phyloP scores from a whole-genome alignment of 30 jellyfish, hydroid and myxozoan genomes.

The Nemopilema nomurai region DNA sequence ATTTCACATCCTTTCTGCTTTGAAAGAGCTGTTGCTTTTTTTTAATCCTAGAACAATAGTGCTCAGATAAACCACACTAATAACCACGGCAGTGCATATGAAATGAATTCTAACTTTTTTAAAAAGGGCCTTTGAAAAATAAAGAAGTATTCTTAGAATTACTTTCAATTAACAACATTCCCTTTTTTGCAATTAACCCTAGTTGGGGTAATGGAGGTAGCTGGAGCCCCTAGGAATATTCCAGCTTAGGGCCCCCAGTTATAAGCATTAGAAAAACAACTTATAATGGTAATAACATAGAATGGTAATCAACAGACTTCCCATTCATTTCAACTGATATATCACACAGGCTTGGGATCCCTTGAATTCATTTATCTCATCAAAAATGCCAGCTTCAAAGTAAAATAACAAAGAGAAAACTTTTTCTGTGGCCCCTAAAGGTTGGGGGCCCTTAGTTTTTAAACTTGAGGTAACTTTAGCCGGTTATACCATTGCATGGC shows the following conservation, averaged over 20 bases:
- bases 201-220: neutral
- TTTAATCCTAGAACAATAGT: conserved; percentile 7
- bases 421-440: neutral
- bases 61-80: neutral
- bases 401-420: neutral
- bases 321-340: neutral
- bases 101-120: neutral
- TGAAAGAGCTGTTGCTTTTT: conserved; percentile 24
- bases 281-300: neutral
- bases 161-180: neutral
- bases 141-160: neutral
- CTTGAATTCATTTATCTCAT: neutral
- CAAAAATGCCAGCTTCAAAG: neutral
- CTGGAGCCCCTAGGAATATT: neutral
- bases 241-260: neutral
- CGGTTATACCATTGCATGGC: neutral
- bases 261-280: neutral
- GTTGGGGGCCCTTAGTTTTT: neutral
- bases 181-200: neutral
- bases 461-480: neutral
- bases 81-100: neutral
- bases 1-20: conserved; percentile 2
- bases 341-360: neutral
- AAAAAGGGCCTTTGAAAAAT: neutral
- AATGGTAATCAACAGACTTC: neutral